A percentile compares a stretch with the other conserved stretches of the same genome.
These are phyloP conservation scores for Paracanthobrama guichenoti DNA, from an alignment of 2,113 vertebrate genomes.

Conservation along the genomic window DNA sequence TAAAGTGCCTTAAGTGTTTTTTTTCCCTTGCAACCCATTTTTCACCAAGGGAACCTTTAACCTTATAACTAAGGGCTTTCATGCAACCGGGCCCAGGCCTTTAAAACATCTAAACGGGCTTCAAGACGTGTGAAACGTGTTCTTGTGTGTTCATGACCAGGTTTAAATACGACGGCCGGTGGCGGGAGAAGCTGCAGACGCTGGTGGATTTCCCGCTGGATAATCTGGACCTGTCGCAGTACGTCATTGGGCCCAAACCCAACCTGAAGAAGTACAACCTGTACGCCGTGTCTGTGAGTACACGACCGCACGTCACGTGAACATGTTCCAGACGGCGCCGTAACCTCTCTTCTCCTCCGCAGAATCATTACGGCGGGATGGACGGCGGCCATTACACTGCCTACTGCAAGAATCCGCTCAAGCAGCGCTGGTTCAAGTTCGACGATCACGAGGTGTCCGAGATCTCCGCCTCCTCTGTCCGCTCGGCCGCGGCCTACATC, in stretches of 20 bases:
- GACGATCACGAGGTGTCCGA: slow-evolving; percentile 96
- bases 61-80: too few species aligned
- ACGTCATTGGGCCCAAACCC: slow-evolving; percentile 92
- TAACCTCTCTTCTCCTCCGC: slow-evolving; percentile 21
- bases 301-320: not conserved
- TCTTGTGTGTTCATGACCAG: slow-evolving; percentile 66
- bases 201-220: slow-evolving; percentile 93
- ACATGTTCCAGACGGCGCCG: too few species aligned
- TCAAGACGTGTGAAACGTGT: not conserved
- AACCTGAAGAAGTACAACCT: slow-evolving; percentile 90
- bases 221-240: slow-evolving; percentile 88
- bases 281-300: slow-evolving; percentile 94
- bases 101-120: not conserved
- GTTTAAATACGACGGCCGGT: slow-evolving; percentile 95
- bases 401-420: slow-evolving; percentile 88
- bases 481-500: slow-evolving; percentile 95
- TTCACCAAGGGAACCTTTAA: too few species aligned
- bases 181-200: slow-evolving; percentile 97
- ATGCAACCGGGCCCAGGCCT: not conserved
- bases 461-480: slow-evolving; percentile 88
- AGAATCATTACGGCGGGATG: slow-evolving; percentile 97
- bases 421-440: slow-evolving; percentile 96
- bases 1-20: too few species aligned
- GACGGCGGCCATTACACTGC: slow-evolving; percentile 98
- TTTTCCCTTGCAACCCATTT: too few species aligned